Conservation (phyloP, 2,113 vertebrate species). For the Aepyceros melampus region DNA sequence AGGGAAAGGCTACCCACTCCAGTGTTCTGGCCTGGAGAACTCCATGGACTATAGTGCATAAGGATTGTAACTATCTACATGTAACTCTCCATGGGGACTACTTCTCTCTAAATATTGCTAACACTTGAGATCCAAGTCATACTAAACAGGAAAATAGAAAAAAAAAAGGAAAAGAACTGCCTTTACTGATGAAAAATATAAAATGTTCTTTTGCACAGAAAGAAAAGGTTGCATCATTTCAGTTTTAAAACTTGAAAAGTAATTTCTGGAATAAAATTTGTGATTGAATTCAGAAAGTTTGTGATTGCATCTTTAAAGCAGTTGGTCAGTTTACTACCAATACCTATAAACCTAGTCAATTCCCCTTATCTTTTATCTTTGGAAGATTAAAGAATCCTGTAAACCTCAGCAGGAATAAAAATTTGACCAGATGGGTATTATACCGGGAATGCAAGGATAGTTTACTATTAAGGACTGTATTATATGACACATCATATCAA, state of each 20-base stretch:
- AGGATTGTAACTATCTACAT: neutral
- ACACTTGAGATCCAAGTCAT: neutral
- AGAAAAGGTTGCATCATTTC: neutral
- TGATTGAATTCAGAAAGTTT: neutral
- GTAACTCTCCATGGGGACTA: neutral
- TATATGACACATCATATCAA: neutral
- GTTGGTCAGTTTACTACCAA: neutral
- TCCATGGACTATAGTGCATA: neutral
- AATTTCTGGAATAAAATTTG: neutral
- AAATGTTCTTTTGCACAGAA: neutral
- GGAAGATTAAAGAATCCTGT: neutral
- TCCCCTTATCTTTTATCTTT: neutral
- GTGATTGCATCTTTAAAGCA: neutral
- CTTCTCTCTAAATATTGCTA: neutral
- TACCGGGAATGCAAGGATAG: neutral
- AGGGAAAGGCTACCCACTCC: neutral
- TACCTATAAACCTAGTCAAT: neutral
- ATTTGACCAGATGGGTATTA: neutral
- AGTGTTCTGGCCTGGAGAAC: neutral
- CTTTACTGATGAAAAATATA: neutral
- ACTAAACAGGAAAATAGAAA: neutral
- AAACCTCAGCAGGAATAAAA: slow-evolving; percentile 3
- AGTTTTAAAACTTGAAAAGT: neutral
- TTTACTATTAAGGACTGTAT: neutral
- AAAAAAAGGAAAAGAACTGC: neutral